These are phyloP conservation scores for Arctia plantaginis DNA, from an alignment of 2,888 invertebrate genomes.

Conservation along the genomic window DNA sequence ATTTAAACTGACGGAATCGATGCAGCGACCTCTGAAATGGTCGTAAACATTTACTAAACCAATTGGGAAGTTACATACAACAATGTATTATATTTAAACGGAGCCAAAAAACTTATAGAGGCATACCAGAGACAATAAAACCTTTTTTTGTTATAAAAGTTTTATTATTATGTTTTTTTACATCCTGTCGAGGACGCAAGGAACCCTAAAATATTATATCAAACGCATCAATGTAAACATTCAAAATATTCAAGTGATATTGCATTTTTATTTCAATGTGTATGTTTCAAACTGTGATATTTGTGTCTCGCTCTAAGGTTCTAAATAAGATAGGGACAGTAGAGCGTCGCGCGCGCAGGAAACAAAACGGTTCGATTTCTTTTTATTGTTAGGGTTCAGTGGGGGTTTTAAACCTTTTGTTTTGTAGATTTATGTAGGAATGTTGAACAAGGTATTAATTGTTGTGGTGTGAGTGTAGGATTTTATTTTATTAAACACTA, in stretches of 20 bases:
- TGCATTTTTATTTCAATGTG: slow-evolving; percentile 51
- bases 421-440: not conserved
- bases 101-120: not conserved
- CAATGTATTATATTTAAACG: not conserved
- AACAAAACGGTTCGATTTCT: slow-evolving; percentile 66
- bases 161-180: not conserved
- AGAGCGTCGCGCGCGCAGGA: slow-evolving; percentile 58
- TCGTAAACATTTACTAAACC: not conserved
- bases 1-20: too few relatives aligned
- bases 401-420: not conserved
- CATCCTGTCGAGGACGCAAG: slow-evolving; percentile 41
- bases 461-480: too few relatives aligned
- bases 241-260: slow-evolving; percentile 60
- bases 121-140: not conserved
- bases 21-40: not conserved
- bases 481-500: too few relatives aligned
- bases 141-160: not conserved
- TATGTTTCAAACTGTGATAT: slow-evolving; percentile 31
- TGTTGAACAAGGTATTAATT: not conserved
- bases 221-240: slow-evolving; percentile 70
- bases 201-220: slow-evolving; percentile 51
- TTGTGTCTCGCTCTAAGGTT: slow-evolving; percentile 16
- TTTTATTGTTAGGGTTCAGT: slow-evolving; percentile 51
- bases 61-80: not conserved
- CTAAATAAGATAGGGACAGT: slow-evolving; percentile 16